phyloP scores from a whole-genome alignment of 1,140 invertebrate species.

The Anastrepha ludens region DNA sequence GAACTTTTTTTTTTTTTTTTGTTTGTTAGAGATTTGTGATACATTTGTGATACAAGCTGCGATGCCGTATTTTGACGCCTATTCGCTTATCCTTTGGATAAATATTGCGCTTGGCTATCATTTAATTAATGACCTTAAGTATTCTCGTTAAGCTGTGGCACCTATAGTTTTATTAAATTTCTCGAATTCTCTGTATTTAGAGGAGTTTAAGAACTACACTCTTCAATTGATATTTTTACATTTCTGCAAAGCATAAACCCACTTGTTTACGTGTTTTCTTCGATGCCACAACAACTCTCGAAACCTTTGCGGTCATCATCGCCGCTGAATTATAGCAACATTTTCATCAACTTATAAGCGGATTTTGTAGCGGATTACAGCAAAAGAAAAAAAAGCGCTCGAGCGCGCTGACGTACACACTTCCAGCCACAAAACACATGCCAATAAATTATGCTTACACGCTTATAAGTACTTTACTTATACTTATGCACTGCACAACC shows the following conservation, averaged over 20 bases:
- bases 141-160: too few relatives aligned
- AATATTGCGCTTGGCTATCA: too few relatives aligned
- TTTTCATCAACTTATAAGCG: constrained; percentile 8
- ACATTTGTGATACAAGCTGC: too few relatives aligned
- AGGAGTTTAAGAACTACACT: background rate
- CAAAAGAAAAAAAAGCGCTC: background rate
- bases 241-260: background rate
- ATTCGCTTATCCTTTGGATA: too few relatives aligned
- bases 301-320: background rate
- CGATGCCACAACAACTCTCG: background rate
- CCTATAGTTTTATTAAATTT: too few relatives aligned
- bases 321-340: background rate
- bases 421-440: background rate
- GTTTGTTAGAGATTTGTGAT: too few relatives aligned
- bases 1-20: too few relatives aligned
- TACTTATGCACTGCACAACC: background rate
- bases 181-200: too few relatives aligned
- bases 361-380: background rate
- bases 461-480: background rate
- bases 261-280: background rate
- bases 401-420: background rate
- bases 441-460: constrained; percentile 36
- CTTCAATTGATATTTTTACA: background rate
- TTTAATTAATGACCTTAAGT: too few relatives aligned
- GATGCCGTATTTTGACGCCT: too few relatives aligned